Evolutionary conservation across 1,140 invertebrate species (phyloP).

Genomic region (Proales similis): DNA sequence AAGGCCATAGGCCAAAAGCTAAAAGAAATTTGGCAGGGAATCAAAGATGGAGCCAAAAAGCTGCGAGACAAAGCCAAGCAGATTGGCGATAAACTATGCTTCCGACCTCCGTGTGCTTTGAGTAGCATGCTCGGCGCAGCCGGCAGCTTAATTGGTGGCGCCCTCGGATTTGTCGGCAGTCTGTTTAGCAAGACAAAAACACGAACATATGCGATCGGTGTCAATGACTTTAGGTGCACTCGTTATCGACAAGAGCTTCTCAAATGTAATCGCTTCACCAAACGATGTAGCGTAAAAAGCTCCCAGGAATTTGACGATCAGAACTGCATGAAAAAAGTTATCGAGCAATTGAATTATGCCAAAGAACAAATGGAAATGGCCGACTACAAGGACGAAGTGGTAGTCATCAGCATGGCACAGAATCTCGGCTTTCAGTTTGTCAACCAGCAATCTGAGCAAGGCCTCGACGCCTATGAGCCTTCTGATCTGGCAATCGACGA

Average conservation of each 20-base stretch:
- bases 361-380: neutral
- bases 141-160: neutral
- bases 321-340: slow-evolving; percentile 1
- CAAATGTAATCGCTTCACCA: neutral
- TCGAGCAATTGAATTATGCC: neutral
- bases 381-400: slow-evolving; percentile 3
- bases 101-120: neutral
- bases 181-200: slow-evolving; percentile 6
- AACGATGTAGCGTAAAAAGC: neutral
- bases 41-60: slow-evolving; percentile 7
- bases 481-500: neutral
- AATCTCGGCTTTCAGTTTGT: slow-evolving; percentile 5
- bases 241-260: neutral
- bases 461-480: neutral
- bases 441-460: neutral
- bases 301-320: neutral
- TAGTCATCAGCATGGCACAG: neutral
- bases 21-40: neutral
- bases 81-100: neutral
- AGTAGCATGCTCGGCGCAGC: neutral
- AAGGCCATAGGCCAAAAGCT: neutral
- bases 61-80: neutral
- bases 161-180: neutral
- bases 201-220: neutral
- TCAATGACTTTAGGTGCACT: slow-evolving; percentile 14